Conservation (phyloP, 2,797 vertebrate species). For the Bryconaethiops microstoma region DNA sequence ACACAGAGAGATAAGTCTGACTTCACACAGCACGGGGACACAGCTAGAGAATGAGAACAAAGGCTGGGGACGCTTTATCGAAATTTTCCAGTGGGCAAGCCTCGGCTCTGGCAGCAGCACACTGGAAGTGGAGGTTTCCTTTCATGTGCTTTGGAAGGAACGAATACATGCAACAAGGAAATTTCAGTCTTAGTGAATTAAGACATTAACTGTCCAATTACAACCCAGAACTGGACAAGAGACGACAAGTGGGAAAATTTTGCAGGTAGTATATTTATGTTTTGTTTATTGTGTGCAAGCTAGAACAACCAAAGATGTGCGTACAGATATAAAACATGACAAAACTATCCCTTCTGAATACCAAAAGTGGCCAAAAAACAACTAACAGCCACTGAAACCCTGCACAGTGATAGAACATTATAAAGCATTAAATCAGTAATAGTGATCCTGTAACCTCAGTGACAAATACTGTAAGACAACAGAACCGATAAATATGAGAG, state of each 20-base stretch:
- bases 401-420: background rate
- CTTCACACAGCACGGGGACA: background rate
- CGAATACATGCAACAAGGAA: background rate
- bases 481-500: background rate
- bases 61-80: background rate
- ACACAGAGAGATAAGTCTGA: constrained; percentile 1
- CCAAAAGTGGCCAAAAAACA: background rate
- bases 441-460: background rate
- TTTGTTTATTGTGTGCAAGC: background rate
- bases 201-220: background rate
- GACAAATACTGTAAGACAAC: background rate
- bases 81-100: background rate
- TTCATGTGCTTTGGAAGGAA: background rate
- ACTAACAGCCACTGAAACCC: background rate
- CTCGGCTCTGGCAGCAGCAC: background rate
- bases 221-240: background rate
- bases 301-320: background rate
- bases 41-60: background rate
- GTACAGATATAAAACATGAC: background rate
- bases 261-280: background rate
- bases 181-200: background rate
- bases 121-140: background rate
- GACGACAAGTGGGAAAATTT: background rate
- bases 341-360: background rate
- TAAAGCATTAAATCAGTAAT: background rate